Percentiles rank a stretch among this genome's conserved stretches.
Evolutionary conservation across 2,888 invertebrate species (phyloP).

Genomic region (Thecocarcelia acutangulata): DNA sequence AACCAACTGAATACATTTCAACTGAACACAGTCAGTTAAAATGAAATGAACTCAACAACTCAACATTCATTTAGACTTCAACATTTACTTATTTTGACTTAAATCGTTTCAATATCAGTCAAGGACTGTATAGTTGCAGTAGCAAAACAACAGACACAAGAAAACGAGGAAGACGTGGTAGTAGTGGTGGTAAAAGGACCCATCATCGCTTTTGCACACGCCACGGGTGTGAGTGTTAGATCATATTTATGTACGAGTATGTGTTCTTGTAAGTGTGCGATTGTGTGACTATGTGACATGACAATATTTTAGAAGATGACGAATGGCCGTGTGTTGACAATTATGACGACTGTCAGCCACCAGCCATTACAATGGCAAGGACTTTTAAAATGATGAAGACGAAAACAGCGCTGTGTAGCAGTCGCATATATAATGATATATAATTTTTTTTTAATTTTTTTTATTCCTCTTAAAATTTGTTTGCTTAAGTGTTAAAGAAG

Average conservation of each 20-base stretch:
- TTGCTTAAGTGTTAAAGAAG: background rate
- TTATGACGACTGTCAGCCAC: slow-evolving; percentile 63
- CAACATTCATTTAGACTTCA: slow-evolving; percentile 48
- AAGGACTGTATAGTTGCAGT: slow-evolving; percentile 25
- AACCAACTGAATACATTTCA: slow-evolving; percentile 40
- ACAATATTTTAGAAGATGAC: slow-evolving; percentile 65
- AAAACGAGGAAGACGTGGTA: no score
- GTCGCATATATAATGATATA: slow-evolving; percentile 36
- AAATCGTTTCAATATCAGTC: slow-evolving; percentile 52
- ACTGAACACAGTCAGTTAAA: slow-evolving; percentile 30
- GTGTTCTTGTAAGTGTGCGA: slow-evolving; percentile 9
- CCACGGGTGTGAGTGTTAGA: slow-evolving; percentile 45
- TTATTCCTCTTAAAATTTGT: slow-evolving; percentile 6
- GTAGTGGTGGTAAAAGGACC: slow-evolving; percentile 15
- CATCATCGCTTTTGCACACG: slow-evolving; percentile 30
- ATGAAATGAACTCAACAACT: slow-evolving; percentile 46
- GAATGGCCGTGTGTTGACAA: slow-evolving; percentile 68
- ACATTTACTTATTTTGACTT: slow-evolving; percentile 44
- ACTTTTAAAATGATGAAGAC: slow-evolving; percentile 22
- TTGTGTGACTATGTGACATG: slow-evolving; percentile 42
- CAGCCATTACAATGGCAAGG: slow-evolving; percentile 27
- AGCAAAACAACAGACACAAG: background rate
- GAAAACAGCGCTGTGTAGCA: slow-evolving; percentile 27
- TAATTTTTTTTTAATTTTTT: slow-evolving; percentile 6
- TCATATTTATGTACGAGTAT: slow-evolving; percentile 19